A percentile compares a stretch with the other conserved stretches of the same genome.
Conservation (phyloP, 2,113 vertebrate species). For the Nothoprocta pentlandii region DNA sequence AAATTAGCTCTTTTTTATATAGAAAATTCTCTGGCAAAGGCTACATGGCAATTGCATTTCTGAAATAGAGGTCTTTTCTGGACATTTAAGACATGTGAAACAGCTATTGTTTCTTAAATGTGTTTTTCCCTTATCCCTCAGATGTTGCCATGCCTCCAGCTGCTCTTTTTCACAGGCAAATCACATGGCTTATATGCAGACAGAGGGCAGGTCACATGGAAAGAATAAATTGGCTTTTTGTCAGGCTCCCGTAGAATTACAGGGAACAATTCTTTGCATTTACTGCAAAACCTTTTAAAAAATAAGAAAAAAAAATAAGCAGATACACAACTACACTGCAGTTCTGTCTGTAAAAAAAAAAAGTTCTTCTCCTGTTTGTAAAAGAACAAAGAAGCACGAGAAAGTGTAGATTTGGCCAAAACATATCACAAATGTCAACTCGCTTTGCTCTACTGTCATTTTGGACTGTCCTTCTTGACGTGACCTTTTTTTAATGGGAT, state of each 20-base stretch:
- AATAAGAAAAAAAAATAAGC: not conserved
- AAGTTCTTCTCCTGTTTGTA: not conserved
- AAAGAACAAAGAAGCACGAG: not conserved
- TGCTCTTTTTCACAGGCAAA: constrained; percentile 5
- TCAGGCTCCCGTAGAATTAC: constrained; percentile 6
- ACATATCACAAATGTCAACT: not conserved
- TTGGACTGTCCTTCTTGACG: not conserved
- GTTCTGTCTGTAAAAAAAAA: not conserved
- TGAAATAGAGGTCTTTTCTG: not conserved
- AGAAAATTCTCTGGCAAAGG: not conserved
- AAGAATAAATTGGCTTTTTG: not conserved
- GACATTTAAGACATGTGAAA: not conserved
- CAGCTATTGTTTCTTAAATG: not conserved
- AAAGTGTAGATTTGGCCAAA: not conserved
- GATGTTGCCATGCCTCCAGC: not conserved
- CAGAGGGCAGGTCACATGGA: not conserved
- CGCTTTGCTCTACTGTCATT: not conserved
- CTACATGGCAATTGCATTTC: not conserved
- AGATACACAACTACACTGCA: not conserved
- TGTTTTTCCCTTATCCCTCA: not conserved
- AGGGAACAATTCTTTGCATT: not conserved
- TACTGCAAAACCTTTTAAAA: not conserved
- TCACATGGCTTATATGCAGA: not conserved
- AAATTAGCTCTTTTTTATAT: not conserved
- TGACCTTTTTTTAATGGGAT: not conserved